These are phyloP conservation scores for Chionodraco myersi DNA, from an alignment of 2,113 vertebrate genomes.

Conservation along the genomic window DNA sequence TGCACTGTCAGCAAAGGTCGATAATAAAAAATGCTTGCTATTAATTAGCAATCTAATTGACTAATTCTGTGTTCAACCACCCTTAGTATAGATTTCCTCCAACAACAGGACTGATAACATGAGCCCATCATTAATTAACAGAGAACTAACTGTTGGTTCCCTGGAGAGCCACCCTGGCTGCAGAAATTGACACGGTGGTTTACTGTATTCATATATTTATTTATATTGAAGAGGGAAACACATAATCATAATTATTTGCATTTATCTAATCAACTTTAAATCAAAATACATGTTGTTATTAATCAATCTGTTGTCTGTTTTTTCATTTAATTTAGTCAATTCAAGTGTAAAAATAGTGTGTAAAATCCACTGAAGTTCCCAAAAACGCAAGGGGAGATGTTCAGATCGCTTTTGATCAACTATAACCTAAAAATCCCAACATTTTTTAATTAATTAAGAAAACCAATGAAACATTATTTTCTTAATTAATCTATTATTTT, in stretches of 20 bases:
- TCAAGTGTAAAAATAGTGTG: neutral
- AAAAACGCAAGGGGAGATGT: neutral
- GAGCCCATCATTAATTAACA: slow-evolving; percentile 65
- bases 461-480: no score
- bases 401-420: neutral
- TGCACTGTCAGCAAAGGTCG: slow-evolving; percentile 45
- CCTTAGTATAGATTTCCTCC: slow-evolving; percentile 63
- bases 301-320: neutral
- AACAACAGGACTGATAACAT: slow-evolving; percentile 70
- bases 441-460: neutral
- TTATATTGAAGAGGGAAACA: neutral
- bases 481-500: neutral
- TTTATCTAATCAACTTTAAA: neutral
- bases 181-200: slow-evolving; percentile 27
- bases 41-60: slow-evolving; percentile 74
- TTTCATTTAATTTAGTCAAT: neutral
- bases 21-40: slow-evolving; percentile 67
- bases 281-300: neutral
- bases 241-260: neutral
- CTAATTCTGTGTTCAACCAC: slow-evolving; percentile 74
- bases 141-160: slow-evolving; percentile 43
- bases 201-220: neutral
- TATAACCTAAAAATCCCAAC: neutral
- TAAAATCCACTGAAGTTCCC: neutral
- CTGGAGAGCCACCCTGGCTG: slow-evolving; percentile 37